Base-by-base conservation (phyloP, 2,888 invertebrate genomes). In the Petrophora chlorosata region DNA sequence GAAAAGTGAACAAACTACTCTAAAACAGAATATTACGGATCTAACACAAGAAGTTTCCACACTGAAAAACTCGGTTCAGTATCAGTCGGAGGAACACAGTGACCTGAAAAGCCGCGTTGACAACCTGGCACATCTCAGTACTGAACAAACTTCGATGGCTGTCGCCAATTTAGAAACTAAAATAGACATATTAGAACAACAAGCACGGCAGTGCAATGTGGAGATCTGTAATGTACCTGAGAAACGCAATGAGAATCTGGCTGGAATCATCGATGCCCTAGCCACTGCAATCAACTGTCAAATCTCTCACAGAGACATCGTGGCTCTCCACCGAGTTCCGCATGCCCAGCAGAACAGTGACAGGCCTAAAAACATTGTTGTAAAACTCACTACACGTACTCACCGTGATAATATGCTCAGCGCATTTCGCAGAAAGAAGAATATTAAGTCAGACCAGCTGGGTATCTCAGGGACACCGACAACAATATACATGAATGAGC, bases 311-410 rank as follows among this genome's bases (percentile, higher is more conserved):
- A 10, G 12, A 5, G 34, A 34, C 22, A 34, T 34, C 5, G 15
- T 34, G 7, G 22, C 34, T 3, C 12, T 12, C 10, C 34, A 34
- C 13, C 19, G 34, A 2, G 34, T 34, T 29, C 52, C 49, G 43
- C 38, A 39, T 15, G 9, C 25, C 14, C 16, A 23, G 33, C 52
- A 46, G 48, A 3, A 34, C 2, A 34, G 8, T n/a, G 12, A 3
- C 12, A 34, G 2, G 5, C 22, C 19, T 7, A 22, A 34, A 12
- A 22, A 34, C n/a, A 34, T 34, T 4, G 22, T 34, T 13, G 34
- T 34, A 1, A 34, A 34, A 7, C 22, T 34, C 8, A 19, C 22
- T 7, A 7, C 22, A 2, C 22, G 22, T 7, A 5, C 8, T 7
- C 5, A 22, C 2, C 22, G 22, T 2, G 22, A 22, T 22, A 22